Evolutionary conservation across 2,888 invertebrate genomes (phyloP).

Genomic region (Lepidochrysops patricia): DNA sequence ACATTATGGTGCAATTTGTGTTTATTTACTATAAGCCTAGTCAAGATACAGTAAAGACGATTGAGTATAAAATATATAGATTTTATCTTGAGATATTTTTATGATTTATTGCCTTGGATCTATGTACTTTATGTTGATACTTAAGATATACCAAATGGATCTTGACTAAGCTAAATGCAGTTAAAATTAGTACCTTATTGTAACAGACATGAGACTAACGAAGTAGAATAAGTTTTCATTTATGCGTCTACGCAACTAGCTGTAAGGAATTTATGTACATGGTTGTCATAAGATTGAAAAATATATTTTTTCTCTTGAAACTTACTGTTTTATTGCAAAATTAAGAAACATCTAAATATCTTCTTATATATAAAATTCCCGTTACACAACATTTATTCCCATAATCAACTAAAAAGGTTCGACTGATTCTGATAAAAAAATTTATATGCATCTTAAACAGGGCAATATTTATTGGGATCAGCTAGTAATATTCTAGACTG

Average conservation of each 20-base stretch:
- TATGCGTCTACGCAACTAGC: constrained; percentile 32
- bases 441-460: too few species aligned
- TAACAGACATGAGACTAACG: constrained; percentile 33
- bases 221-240: constrained; percentile 27
- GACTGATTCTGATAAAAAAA: too few species aligned
- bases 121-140: neutral
- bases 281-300: constrained; percentile 40
- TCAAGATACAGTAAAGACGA: neutral
- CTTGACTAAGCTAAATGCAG: neutral
- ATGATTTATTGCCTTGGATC: neutral
- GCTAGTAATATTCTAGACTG: too few species aligned
- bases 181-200: neutral
- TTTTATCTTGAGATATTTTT: neutral
- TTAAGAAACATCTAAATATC: too few species aligned
- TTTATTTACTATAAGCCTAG: constrained; percentile 2
- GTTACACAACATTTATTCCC: too few species aligned
- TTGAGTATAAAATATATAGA: neutral
- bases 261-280: constrained; percentile 34
- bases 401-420: too few species aligned
- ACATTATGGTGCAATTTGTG: neutral
- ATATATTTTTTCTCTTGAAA: constrained; percentile 43
- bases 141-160: neutral
- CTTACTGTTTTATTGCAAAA: constrained; percentile 18
- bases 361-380: too few species aligned
- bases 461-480: too few species aligned